Percentiles rank a stretch among this genome's conserved stretches.
These are phyloP conservation scores for Rhingia campestris DNA, from an alignment of 2,888 invertebrate genomes.

Conservation along the genomic window DNA sequence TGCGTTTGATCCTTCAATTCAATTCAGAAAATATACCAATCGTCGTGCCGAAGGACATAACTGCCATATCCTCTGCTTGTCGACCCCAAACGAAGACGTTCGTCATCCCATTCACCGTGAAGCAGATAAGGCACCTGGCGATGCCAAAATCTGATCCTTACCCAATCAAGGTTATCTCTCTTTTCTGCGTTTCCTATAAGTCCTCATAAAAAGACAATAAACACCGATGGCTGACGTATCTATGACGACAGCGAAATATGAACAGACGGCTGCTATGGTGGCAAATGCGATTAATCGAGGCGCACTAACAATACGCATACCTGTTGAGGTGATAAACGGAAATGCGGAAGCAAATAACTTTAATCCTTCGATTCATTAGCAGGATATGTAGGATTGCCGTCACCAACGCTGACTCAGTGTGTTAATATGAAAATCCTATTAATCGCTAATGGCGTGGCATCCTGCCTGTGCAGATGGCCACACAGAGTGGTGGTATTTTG, in stretches of 20 bases:
- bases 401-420: conserved; percentile 40
- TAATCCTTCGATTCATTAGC: conserved; percentile 67
- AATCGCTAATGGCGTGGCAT: conserved; percentile 51
- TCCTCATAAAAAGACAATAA: conserved; percentile 12
- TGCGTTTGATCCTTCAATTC: conserved; percentile 45
- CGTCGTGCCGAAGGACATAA: conserved; percentile 11
- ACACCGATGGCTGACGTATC: neutral
- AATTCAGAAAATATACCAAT: conserved; percentile 1
- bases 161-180: conserved; percentile 56
- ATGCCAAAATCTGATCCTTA: conserved; percentile 19
- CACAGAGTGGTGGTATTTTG: conserved; percentile 33
- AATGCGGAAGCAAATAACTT: conserved; percentile 63
- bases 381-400: conserved; percentile 51
- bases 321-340: conserved; percentile 57
- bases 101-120: conserved; percentile 33
- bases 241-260: conserved; percentile 14
- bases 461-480: conserved; percentile 30
- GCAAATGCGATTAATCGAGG: conserved; percentile 51
- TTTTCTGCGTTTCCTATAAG: neutral
- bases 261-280: conserved; percentile 43
- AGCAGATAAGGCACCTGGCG: conserved; percentile 59
- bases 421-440: conserved; percentile 46
- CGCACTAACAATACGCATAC: conserved; percentile 39
- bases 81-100: conserved; percentile 4
- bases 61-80: conserved; percentile 1